Evolutionary conservation across 1,140 invertebrate genomes (phyloP), one percentile per base, ranked within the genome.

Genomic region (Stegodyphus mimosarum): DNA sequence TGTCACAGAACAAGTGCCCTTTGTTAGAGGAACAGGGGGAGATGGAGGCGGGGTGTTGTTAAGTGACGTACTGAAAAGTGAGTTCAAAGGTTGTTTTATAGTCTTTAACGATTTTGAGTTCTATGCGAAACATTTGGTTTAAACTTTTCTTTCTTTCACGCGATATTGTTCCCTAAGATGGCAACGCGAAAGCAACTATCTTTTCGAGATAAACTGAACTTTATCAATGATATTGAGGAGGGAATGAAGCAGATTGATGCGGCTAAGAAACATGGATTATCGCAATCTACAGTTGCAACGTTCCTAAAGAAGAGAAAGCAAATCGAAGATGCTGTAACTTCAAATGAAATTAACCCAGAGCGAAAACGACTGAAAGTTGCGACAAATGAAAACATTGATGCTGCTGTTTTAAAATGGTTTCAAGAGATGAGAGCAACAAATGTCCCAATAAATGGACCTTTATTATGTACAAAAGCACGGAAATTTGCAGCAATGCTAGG

Each of bases 161-260:
- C 33, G 33, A 33, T 64, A 17, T 64, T 6, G 3, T 11, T 64
- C n/a, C n/a, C 60, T 64, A 11, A 64, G 60, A 72, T 72, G 70
- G 48, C 50, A 72, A 9, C 5, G 70, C 11, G 48, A 9, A 72
- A 50, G 70, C 10, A 50, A 66, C 64, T 66, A 15, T 66, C 64
- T 17, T 67, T 67, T 67, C 66, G 17, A 67, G 66, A 67, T 67
- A 76, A 83, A 51, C 87, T 63, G 0, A 48, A 75, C 17, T 1
- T 55, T 55, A 51, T 75, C 52, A 55, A 53, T 17, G 51, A 75
- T 75, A 55, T 53, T 53, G 17, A 33, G 9, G 50, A 75, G 7
- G 50, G 33, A 60, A 75, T 55, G 55, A 60, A 77, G 15, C 48
- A 77, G 52, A 66, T 11, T 50, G 15, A 50, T 77, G 33, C 17